Evolutionary conservation across 92 coral and sea anemone species (phyloP), one percentile per base, ranked within the genome.

Genomic region (Epizoanthus stellaris): DNA sequence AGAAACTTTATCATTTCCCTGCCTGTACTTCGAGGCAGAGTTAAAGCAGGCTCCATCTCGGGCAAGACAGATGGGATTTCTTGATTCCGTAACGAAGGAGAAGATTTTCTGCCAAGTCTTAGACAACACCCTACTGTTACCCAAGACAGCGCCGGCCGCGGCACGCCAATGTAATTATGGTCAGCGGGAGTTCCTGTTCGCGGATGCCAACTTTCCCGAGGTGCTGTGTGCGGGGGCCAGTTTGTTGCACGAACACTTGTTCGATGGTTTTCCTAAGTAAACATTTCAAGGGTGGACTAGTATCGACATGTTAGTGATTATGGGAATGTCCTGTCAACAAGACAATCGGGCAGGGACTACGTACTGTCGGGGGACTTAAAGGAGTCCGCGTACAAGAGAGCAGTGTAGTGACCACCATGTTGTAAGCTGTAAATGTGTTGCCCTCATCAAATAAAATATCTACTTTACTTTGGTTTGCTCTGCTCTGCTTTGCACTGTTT

Each of bases 11-110:
- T 84, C 94, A 15, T 77, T 88, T 56, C 98, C 98, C 5, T 94
- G 98, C 38, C 76, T 95, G 82, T 97, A 97, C 87, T 97, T 94
- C 73, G 99, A 97, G 79, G 95, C 97, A 8, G 99, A 97, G 82
- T 75, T 97, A 30, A 93, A 90, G 61, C 84, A 92, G 25, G 77
- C 94, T 0, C 94, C 97, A 36, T 92, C 90, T 77, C 94, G 94
- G 19, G 91, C 89, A 61, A 91, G 89, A 67, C 98, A 95, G 66
- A 80, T 97, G 85, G 99, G 99, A 5, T 91, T 91, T 84, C 87
- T 91, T 71, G 70, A 93, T 81, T 56, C 66, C 5, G 83, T 87
- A 34, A 93, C 94, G 30, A 90, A 92, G 70, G 90, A 95, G 74
- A 93, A 92, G 91, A 73, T 93, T 58, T 95, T 90, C 85, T 97